phyloP scores from a whole-genome alignment of 2,797 vertebrate genomes.

The Platyrinchus mystaceus region DNA sequence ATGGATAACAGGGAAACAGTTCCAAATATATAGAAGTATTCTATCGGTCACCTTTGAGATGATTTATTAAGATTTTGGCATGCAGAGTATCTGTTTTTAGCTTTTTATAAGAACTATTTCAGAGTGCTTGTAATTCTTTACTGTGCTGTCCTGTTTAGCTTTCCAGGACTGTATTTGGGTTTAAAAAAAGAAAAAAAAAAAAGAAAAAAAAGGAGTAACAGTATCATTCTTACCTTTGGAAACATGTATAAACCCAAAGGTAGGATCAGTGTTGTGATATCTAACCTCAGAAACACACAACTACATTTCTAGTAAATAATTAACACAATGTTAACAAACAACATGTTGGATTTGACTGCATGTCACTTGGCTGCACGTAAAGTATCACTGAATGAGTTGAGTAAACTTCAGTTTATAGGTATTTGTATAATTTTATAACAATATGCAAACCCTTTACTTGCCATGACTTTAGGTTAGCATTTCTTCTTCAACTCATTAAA shows the following conservation, averaged over 20 bases:
- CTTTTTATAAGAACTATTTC: neutral
- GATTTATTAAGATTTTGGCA: neutral
- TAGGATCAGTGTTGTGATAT: neutral
- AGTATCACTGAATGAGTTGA: no score
- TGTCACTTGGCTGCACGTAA: no score
- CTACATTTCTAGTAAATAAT: neutral
- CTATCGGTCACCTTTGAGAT: neutral
- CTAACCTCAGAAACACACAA: neutral
- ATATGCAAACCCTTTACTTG: no score
- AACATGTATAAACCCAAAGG: neutral
- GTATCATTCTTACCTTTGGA: neutral
- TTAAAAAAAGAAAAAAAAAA: neutral
- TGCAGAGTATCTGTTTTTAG: neutral
- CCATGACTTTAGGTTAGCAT: neutral
- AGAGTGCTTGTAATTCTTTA: neutral
- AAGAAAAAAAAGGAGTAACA: neutral
- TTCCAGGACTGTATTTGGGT: neutral
- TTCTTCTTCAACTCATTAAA: neutral
- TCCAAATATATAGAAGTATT: neutral
- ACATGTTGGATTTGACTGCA: no score
- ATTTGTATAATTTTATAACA: no score
- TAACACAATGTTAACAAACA: neutral
- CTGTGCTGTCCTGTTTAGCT: neutral
- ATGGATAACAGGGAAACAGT: neutral
- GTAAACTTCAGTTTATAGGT: no score